phyloP scores from a whole-genome alignment of 2,888 invertebrate species.

The Nomada flava region DNA sequence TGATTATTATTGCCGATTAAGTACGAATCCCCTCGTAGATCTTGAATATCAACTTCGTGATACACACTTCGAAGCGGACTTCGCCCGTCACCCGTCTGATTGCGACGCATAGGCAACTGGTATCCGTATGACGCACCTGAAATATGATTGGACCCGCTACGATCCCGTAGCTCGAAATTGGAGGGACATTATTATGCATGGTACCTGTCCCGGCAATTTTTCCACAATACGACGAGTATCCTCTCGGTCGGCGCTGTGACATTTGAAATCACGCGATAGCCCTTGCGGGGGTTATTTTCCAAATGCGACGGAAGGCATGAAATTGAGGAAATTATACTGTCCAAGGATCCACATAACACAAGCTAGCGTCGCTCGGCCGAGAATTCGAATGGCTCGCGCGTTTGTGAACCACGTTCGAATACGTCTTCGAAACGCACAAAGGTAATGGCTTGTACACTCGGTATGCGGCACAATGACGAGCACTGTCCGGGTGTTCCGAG shows the following conservation, averaged over 20 bases:
- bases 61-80: neutral
- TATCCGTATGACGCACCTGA: neutral
- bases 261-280: no score
- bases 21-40: constrained; percentile 28
- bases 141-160: neutral
- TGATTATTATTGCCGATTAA: constrained; percentile 31
- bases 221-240: no score
- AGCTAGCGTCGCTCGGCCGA: constrained; percentile 14
- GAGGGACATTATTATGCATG: neutral
- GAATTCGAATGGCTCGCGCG: constrained; percentile 13
- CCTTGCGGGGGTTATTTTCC: no score
- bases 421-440: neutral
- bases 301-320: no score
- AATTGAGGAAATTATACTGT: no score
- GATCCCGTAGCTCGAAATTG: neutral
- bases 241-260: no score
- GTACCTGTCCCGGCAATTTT: no score
- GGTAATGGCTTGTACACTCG: constrained; percentile 12
- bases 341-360: neutral
- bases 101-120: neutral
- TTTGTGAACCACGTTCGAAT: neutral
- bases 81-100: neutral
- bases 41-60: constrained; percentile 26
- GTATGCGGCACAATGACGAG: constrained; percentile 7
- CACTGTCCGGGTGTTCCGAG: constrained; percentile 22